Percentiles rank a stretch among this genome's conserved stretches.
phyloP scores from a whole-genome alignment of 2,797 vertebrate genomes.

The Neosalanx taihuensis region DNA sequence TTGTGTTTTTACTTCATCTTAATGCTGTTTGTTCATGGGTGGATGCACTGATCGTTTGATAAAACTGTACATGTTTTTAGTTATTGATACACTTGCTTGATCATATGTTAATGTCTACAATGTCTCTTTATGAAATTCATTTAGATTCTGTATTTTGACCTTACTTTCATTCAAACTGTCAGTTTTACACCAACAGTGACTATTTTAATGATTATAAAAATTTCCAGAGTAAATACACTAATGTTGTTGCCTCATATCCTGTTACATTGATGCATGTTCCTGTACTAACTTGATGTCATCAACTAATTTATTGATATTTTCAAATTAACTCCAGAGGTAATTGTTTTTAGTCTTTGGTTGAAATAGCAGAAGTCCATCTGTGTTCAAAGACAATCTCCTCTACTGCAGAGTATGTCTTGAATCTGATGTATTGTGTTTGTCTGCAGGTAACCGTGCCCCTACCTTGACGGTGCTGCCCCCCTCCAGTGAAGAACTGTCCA shows the following conservation, averaged over 20 bases:
- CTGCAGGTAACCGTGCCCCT: slow-evolving; percentile 25
- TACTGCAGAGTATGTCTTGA: neutral
- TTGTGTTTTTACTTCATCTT: neutral
- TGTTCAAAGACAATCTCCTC: neutral
- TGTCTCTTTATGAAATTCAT: neutral
- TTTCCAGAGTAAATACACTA: too few relatives aligned
- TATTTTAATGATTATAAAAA: neutral
- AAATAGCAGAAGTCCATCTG: too few relatives aligned
- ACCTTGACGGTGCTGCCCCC: slow-evolving; percentile 44
- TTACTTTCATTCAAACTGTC: too few relatives aligned
- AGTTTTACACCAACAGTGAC: neutral
- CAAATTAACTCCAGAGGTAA: neutral
- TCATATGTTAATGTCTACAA: neutral
- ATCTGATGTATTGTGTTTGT: neutral
- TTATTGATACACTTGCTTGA: too few relatives aligned
- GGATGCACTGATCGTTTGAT: too few relatives aligned
- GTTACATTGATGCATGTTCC: neutral
- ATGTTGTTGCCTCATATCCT: neutral
- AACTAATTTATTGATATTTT: too few relatives aligned
- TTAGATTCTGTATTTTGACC: neutral
- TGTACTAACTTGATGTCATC: neutral
- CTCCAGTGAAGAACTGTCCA: slow-evolving; percentile 35
- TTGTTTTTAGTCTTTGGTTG: neutral
- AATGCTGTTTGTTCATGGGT: neutral
- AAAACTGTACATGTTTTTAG: too few relatives aligned